Evolutionary conservation across 2,797 vertebrate species (phyloP), one percentile per base, ranked within the genome.

Genomic region (Sebastes hubbsi): DNA sequence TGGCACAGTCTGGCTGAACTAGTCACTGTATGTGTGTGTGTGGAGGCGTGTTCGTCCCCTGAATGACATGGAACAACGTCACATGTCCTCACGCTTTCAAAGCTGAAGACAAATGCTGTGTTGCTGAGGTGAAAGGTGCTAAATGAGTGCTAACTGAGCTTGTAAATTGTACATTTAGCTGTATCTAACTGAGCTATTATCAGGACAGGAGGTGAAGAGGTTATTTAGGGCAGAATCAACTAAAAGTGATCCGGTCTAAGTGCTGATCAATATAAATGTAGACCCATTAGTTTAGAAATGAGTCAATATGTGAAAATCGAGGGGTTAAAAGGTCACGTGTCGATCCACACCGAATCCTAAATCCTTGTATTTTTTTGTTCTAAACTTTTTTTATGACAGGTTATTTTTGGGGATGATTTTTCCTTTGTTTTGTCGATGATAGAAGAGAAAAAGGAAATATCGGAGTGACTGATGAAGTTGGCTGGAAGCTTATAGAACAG

Each of bases 1-100:
- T 24, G 62, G 3, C 27, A 11, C 11, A 18, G 5, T 10, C 5
- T 4, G 55, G 14, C n/a, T 24, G 8, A 20, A 78, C 81, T 2
- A 20, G 83, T 82, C 29, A 4, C 49, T 52, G 24, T 62, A 16
- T 36, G 73, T 75, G 46, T 77, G 46, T 27, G 27, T 42, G 46
- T 29, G 16, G 42, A 46, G 42, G 16, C 42, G 64, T 66, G 64
- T 67, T 20, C 7, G 9, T 8, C 6, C 13, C 22, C n/a, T 27
- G 11, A 20, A 4, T 61, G 8, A 72, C 2, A 25, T 30, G 13
- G 3, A 13, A 2, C n/a, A 8, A 8, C 0, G 2, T 13, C 38
- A 18, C 58, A 2, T 22, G 36, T 52, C 8, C 7, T 46, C 25
- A 2, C 22, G 11, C 8, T 22, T 68, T 68, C 3, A n/a, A 49